These are phyloP conservation scores for Sisyra nigra DNA, from an alignment of 2,888 invertebrate genomes.

Conservation along the genomic window DNA sequence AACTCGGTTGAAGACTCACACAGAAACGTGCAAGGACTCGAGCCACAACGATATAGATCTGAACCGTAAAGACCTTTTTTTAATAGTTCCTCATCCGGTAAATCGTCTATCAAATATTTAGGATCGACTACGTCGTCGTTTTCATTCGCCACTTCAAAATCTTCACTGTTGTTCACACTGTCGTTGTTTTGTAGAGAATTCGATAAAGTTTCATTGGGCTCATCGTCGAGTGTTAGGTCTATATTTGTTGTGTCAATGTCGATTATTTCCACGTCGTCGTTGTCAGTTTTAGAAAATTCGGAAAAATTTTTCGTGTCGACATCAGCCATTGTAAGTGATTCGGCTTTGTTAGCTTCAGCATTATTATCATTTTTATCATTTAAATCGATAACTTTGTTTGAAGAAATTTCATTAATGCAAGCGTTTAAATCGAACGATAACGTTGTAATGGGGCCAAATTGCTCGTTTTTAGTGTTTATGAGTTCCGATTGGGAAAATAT, in stretches of 20 bases:
- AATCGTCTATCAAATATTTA: conserved; percentile 11
- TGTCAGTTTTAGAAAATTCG: neutral
- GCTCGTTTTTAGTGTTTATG: too few species aligned
- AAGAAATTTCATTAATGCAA: too few species aligned
- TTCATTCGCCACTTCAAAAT: neutral
- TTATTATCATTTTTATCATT: too few species aligned
- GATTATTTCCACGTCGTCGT: neutral
- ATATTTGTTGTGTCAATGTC: neutral
- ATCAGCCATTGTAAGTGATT: conserved; percentile 1
- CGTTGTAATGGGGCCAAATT: too few species aligned
- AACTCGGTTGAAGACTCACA: conserved; percentile 23
- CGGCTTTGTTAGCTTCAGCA: too few species aligned
- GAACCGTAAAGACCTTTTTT: conserved; percentile 24
- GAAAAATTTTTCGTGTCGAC: conserved; percentile 1
- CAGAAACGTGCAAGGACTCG: conserved; percentile 25
- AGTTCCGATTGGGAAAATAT: too few species aligned
- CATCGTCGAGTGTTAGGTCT: neutral
- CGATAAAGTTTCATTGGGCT: neutral
- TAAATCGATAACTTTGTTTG: too few species aligned
- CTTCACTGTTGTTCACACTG: neutral
- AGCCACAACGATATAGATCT: conserved; percentile 35
- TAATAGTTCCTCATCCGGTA: conserved; percentile 21
- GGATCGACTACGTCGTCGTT: conserved; percentile 1
- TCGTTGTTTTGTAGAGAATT: neutral
- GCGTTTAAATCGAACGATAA: too few species aligned